phyloP scores from a whole-genome alignment of 2,888 invertebrate genomes.

The Pecten maximus region DNA sequence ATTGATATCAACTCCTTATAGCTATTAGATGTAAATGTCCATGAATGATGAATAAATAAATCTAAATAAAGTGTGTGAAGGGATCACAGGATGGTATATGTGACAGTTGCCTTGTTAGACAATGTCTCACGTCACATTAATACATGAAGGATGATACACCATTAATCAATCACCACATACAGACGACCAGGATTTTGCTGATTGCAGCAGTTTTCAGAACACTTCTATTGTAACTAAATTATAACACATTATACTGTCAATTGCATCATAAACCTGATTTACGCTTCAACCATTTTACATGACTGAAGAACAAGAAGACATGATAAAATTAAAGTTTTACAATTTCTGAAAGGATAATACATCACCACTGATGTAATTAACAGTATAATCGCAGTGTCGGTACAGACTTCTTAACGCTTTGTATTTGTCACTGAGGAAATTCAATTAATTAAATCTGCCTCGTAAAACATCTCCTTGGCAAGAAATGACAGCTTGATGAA shows the following conservation, averaged over 20 bases:
- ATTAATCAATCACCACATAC: neutral
- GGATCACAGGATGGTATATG: neutral
- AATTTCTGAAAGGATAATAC: neutral
- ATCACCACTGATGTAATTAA: neutral
- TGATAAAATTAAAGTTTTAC: neutral
- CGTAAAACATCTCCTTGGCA: neutral
- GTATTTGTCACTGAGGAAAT: neutral
- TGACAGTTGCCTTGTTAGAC: constrained; percentile 4
- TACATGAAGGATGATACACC: neutral
- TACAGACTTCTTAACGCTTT: neutral
- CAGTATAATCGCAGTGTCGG: neutral
- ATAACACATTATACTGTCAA: neutral
- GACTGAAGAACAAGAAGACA: neutral
- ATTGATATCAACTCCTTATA: neutral
- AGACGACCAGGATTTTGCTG: neutral
- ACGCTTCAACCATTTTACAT: neutral
- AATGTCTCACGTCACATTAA: neutral
- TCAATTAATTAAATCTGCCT: constrained; percentile 2
- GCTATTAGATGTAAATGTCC: neutral
- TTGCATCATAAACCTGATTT: neutral
- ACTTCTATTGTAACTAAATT: neutral
- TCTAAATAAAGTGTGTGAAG: neutral
- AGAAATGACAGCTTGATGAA: constrained; percentile 2
- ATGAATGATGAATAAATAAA: neutral
- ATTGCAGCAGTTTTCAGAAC: neutral